Conservation (phyloP, 2,888 invertebrate species). For the Dioctria rufipes region DNA sequence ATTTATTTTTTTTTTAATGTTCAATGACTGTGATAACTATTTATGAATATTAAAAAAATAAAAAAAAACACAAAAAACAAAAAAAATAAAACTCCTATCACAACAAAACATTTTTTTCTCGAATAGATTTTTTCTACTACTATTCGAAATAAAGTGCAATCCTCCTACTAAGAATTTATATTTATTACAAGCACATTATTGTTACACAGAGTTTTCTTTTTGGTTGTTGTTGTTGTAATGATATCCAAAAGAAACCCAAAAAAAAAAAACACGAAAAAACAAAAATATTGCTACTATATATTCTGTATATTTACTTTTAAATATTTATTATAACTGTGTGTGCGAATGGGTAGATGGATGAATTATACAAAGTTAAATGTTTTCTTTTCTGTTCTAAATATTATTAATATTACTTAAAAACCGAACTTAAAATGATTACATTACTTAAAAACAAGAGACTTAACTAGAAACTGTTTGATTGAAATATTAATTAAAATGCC, state of each 20-base stretch:
- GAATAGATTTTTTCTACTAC: slow-evolving; percentile 20
- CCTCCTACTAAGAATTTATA: too few relatives aligned
- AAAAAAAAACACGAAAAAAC: not conserved
- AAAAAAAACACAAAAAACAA: too few relatives aligned
- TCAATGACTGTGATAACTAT: not conserved
- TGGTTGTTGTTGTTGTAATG: not conserved
- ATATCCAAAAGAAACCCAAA: not conserved
- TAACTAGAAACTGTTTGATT: slow-evolving; percentile 60
- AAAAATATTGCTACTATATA: not conserved
- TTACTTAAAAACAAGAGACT: slow-evolving; percentile 40
- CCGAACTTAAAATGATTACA: slow-evolving; percentile 37
- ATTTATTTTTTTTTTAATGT: slow-evolving; percentile 5
- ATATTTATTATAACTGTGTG: not conserved
- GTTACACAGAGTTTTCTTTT: not conserved
- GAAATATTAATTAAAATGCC: slow-evolving; percentile 31
- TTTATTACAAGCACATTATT: slow-evolving; percentile 31
- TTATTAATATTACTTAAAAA: not conserved
- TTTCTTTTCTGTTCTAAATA: not conserved
- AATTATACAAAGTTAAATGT: slow-evolving; percentile 7
- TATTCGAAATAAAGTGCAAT: slow-evolving; percentile 38
- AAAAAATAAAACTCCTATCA: slow-evolving; percentile 24
- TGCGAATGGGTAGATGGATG: slow-evolving; percentile 52
- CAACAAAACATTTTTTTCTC: slow-evolving; percentile 2
- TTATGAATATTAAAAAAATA: too few relatives aligned
- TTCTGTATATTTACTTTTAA: slow-evolving; percentile 19